Conservation (phyloP, 2,888 invertebrate species). For the Ommatoiulus sabulosus region DNA sequence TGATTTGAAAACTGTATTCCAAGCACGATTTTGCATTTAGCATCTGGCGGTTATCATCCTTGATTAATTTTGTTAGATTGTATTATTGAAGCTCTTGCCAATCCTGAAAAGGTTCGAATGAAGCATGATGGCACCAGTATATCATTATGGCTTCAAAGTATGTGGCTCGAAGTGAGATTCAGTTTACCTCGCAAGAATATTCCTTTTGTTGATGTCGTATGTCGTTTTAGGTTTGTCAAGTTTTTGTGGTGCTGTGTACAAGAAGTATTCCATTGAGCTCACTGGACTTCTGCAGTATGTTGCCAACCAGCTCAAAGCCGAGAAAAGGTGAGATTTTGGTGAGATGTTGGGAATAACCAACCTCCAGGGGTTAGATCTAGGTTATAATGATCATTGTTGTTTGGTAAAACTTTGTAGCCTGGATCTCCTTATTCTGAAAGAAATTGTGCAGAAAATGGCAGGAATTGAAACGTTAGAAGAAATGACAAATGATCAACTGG, state of each 20-base stretch:
- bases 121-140: conserved; percentile 92
- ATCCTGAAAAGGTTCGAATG: conserved; percentile 77
- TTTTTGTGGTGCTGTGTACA: conserved; percentile 96
- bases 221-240: conserved; percentile 76
- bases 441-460: conserved; percentile 99
- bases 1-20: background rate
- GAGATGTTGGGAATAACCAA: too few relatives aligned
- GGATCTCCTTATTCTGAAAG: conserved; percentile 85
- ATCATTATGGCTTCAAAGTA: conserved; percentile 91
- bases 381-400: background rate
- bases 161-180: conserved; percentile 59
- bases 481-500: conserved; percentile 94
- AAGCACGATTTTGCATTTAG: background rate
- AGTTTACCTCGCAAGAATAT: background rate
- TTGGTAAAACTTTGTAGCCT: conserved; percentile 79
- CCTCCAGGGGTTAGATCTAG: too few relatives aligned
- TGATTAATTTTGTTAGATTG: conserved; percentile 72
- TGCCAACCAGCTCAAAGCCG: conserved; percentile 94
- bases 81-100: conserved; percentile 89
- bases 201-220: background rate
- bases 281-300: conserved; percentile 96
- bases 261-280: conserved; percentile 96
- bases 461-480: conserved; percentile 98
- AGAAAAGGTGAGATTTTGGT: conserved; percentile 80
- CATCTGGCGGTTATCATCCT: background rate